Evolutionary conservation across 2,888 invertebrate species (phyloP), one percentile per base, ranked within the genome.

Genomic region (Panorpa germanica): DNA sequence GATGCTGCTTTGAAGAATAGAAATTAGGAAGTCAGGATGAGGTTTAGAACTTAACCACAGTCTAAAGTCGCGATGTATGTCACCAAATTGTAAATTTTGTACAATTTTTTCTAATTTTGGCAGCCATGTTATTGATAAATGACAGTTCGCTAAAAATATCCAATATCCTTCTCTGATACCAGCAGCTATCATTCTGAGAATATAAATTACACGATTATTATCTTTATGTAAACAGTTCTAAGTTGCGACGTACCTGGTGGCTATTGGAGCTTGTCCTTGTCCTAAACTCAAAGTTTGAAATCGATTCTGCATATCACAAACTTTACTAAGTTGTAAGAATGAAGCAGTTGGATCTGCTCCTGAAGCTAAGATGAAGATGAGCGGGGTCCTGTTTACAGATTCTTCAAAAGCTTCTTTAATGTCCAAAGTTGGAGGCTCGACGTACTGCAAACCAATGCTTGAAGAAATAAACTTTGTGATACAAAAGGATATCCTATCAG

Each of bases 21-120:
- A 70, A 41, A 86, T 71, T 1, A 88, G 86, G 55, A 88, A 88
- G 40, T 78, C 70, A 2, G 76, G 74, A 46, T 81, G 71, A 0
- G 86, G 85, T 60, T 76, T 78, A n/a, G 82, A 82, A 40, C 82
- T 81, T 25, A 88, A 59, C 86, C 86, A 88, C 22, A 88, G 57
- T 3, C 86, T 61, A 57, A 86, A 88, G 29, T 73, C 65, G 11
- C 70, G 70, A 50, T 85, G 72, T 4, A 78, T 64, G 46, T 69
- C 67, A 32, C 71, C 71, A 25, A 66, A 64, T 55, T 77, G 77
- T 32, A 86, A 56, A 14, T 72, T 72, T 29, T 83, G 75, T n/a
- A 78, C 68, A 37, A 80, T 69, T 55, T 77, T 78, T 45, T 77
- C 77, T 35, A 90, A 55, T 28, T 70, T 65, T 2, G 81, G 81